Base-by-base conservation (phyloP, 2,797 vertebrate genomes). In the Tamandua tetradactyla region DNA sequence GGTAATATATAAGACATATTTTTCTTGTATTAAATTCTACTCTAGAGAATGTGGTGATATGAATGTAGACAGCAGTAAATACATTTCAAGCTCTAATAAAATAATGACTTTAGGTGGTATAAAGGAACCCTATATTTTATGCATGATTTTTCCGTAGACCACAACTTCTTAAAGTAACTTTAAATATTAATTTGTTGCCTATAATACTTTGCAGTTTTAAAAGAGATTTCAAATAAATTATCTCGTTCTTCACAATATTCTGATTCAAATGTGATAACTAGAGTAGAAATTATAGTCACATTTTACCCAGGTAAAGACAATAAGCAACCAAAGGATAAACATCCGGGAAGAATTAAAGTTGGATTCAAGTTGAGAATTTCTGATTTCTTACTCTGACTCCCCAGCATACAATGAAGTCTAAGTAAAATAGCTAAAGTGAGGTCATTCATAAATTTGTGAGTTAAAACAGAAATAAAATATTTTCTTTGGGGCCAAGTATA, bases 1-100 rank as follows among this genome's bases (percentile, higher is more conserved):
- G 81, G 93, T 83, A 93, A 86, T 47, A 69, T 94, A 81, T 78
- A 96, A 96, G 62, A 78, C 42, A 61, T 78, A 81, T 78, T 88
- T 89, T 17, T 87, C 62, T 95, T 91, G 42, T 75, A 86, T 92
- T 57, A 92, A 93, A 87, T 92, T 72, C 78, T 89, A 12, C 82
- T 81, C 79, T 75, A 74, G 40, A 95, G 82, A 94, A 82, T 79
- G n/a, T 68, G 8, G 6, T 81, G n/a, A 66, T 81, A 18, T 42
- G 52, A 25, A 62, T 68, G n/a, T 55, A 83, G 74, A 90, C 61
- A 79, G 89, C 0, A 82, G 44, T 69, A 85, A 94, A 88, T 44
- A 89, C 12, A 69, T 86, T 66, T 66, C 20, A 47, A 57, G 13
- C 35, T 94, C 37, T 40, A 75, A 22, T 44, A 52, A 86, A 91